phyloP scores from a whole-genome alignment of 2,797 vertebrate genomes.

The Pantherophis alleghaniensis region DNA sequence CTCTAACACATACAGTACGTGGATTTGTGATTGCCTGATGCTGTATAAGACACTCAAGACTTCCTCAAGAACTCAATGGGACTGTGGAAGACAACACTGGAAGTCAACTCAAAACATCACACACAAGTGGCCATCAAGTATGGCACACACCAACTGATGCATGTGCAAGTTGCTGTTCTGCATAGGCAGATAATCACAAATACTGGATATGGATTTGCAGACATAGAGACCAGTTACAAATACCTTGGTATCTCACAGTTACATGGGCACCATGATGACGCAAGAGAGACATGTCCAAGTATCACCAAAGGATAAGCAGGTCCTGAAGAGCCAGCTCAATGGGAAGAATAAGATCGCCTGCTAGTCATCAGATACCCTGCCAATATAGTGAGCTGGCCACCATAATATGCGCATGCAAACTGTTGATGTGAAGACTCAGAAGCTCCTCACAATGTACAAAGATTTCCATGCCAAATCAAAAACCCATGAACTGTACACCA shows the following conservation, averaged over 20 bases:
- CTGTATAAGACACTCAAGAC: not conserved
- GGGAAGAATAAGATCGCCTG: not conserved
- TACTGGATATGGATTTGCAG: not conserved
- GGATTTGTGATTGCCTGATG: not conserved
- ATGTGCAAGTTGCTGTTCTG: not conserved
- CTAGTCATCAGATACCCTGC: not conserved
- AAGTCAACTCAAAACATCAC: not conserved
- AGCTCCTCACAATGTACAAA: not conserved
- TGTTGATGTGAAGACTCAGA: not conserved
- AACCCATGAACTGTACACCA: not conserved
- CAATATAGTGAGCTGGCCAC: not conserved
- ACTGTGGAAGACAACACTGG: not conserved
- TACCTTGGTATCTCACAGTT: not conserved
- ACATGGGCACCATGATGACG: not conserved
- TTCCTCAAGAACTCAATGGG: not conserved
- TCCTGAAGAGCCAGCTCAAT: not conserved
- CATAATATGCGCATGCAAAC: not conserved
- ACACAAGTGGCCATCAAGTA: not conserved
- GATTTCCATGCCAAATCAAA: not conserved
- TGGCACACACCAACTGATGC: not conserved
- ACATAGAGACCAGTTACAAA: not conserved
- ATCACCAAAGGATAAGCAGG: not conserved
- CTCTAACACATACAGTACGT: not conserved
- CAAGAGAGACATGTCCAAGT: not conserved
- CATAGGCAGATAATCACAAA: not conserved